These are phyloP conservation scores for Lithosia quadra DNA, from an alignment of 2,888 invertebrate species.

Conservation along the genomic window DNA sequence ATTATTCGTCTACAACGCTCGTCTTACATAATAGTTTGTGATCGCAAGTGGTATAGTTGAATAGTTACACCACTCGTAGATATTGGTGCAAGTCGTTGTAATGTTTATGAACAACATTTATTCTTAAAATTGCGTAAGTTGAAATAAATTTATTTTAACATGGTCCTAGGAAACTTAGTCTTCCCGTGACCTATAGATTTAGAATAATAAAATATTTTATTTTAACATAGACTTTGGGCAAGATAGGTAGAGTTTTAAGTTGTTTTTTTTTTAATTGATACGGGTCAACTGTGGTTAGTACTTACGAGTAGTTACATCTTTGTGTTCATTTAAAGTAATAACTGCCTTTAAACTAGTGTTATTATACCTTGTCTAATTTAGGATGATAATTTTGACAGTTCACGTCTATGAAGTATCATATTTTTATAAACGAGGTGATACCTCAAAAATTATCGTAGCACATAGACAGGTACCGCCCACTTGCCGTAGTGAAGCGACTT, in stretches of 20 bases:
- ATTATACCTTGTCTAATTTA: no score
- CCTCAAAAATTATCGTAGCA: no score
- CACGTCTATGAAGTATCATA: no score
- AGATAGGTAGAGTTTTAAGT: not conserved
- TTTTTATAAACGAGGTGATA: no score
- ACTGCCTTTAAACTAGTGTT: no score
- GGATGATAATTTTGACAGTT: no score
- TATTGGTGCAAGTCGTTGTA: constrained; percentile 3
- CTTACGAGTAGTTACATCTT: no score
- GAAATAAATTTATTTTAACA: not conserved
- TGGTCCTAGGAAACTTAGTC: not conserved
- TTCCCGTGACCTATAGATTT: no score
- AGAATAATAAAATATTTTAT: not conserved
- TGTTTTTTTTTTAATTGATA: not conserved
- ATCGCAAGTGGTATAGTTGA: constrained; percentile 13
- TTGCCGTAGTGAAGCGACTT: no score
- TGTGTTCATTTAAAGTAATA: no score
- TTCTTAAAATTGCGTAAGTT: not conserved
- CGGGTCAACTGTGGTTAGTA: no score
- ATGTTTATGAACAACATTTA: constrained; percentile 29
- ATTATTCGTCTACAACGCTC: not conserved
- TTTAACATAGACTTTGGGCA: not conserved
- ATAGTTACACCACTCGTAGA: constrained; percentile 3
- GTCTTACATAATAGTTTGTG: not conserved
- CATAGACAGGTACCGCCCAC: no score